These are phyloP conservation scores for Onychomys arenicola DNA, from an alignment of 2,797 vertebrate species.

Conservation along the genomic window DNA sequence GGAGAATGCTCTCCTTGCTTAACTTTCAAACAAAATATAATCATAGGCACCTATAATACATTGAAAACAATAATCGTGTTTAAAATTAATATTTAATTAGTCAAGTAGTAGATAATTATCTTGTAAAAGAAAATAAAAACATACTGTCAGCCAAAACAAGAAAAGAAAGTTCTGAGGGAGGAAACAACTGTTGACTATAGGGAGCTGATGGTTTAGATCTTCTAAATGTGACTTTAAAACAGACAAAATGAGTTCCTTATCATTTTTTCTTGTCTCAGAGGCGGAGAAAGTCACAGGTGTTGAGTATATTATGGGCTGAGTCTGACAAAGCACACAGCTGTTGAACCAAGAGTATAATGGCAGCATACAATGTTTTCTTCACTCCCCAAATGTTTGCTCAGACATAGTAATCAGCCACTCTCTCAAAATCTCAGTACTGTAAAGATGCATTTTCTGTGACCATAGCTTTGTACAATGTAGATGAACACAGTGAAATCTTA, in stretches of 20 bases:
- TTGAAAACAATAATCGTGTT: neutral
- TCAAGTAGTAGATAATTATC: neutral
- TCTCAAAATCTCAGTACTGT: neutral
- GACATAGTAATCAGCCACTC: neutral
- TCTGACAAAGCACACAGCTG: no score
- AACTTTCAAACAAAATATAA: neutral
- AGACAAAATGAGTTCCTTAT: neutral
- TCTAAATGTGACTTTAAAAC: neutral
- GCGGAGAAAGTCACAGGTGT: neutral
- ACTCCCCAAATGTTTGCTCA: neutral
- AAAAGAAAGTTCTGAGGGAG: neutral
- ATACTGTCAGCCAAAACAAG: neutral
- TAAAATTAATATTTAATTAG: slow-evolving; percentile 33
- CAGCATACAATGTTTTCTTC: neutral
- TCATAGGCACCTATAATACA: neutral
- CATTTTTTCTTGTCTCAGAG: neutral
- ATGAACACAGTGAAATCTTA: neutral
- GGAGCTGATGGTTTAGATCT: neutral
- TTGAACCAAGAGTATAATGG: neutral
- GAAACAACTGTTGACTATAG: neutral
- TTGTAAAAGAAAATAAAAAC: neutral
- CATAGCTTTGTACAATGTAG: neutral
- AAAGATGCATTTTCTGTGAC: neutral
- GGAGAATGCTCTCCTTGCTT: neutral
- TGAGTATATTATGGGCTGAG: neutral